Evolutionary conservation across 2,888 invertebrate genomes (phyloP).

Genomic region (Sinohyriopsis cumingii): DNA sequence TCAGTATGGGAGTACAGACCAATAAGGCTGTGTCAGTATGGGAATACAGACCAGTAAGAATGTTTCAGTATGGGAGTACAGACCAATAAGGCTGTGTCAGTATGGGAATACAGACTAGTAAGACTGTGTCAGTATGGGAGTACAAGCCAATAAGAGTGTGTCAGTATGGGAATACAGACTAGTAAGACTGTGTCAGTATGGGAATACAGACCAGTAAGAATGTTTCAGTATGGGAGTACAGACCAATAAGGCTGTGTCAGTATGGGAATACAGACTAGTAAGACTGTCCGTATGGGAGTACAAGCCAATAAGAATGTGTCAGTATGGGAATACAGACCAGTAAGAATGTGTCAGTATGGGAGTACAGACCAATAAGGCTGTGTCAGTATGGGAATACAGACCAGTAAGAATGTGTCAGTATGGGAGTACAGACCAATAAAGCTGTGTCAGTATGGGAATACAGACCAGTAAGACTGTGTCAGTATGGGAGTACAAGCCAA

Average conservation of each 20-base stretch:
- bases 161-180: too few relatives aligned
- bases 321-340: constrained; percentile 23
- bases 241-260: too few relatives aligned
- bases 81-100: constrained; percentile 19
- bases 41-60: constrained; percentile 69
- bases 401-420: constrained; percentile 68
- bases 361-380: constrained; percentile 76
- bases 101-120: too few relatives aligned
- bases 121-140: too few relatives aligned
- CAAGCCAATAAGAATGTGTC: constrained; percentile 65
- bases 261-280: too few relatives aligned
- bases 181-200: too few relatives aligned
- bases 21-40: too few relatives aligned
- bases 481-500: constrained; percentile 81
- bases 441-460: too few relatives aligned
- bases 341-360: constrained; percentile 76
- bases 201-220: too few relatives aligned
- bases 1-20: constrained; percentile 82
- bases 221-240: too few relatives aligned
- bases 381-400: too few relatives aligned
- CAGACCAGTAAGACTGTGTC: constrained; percentile 73
- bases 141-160: too few relatives aligned
- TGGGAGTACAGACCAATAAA: constrained; percentile 78
- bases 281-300: constrained; percentile 78
- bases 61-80: constrained; percentile 83